Base-by-base conservation (phyloP, 2,888 invertebrate genomes). In the Drosophila meridionalis region DNA sequence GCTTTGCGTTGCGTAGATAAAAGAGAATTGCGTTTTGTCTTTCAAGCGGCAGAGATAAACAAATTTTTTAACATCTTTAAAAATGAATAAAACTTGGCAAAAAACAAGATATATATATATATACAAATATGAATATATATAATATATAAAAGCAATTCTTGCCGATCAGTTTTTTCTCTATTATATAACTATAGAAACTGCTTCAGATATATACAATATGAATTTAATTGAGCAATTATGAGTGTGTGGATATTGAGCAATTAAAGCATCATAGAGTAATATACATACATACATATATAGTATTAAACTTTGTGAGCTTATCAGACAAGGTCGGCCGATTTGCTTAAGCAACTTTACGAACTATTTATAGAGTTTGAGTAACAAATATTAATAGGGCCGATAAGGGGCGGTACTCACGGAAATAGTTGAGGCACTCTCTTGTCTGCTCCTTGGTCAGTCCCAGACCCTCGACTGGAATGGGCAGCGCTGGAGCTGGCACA, bases 371-470 rank as follows among this genome's bases (percentile, higher is more conserved):
- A 20, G 12, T 9, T n/a, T 4, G 12, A 34, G 12, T 61, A 32
- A 28, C 36, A 50, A 42, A 36, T 38, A 50, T 34, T 20, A 3
- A 7, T 9, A 42, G 5, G 14, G 36, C n/a, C 28, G 28, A 47
- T n/a, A 62, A 57, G 5, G 30, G n/a, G n/a, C 45, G 40, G 80
- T 94, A 97, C 98, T 98, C 94, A 99, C 98, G 96, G 94, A 99
- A 99, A 94, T 99, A 99, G 95, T 98, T 98, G 90, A 99, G 96
- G 67, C 98, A 98, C 94, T 98, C 98, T 93, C 98, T 96, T 94
- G 98, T 97, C 94, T 98, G 98, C 93, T 98, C 98, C 94, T 97
- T 97, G 67, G 98, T 97, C 81, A 99, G 94, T 90, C 96, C 96
- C 89, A 96, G 94, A 90, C 97, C 97, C 83, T 95, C 95, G 91